These are phyloP conservation scores for Sesamia inferens DNA, from an alignment of 2,888 invertebrate genomes.

Conservation along the genomic window DNA sequence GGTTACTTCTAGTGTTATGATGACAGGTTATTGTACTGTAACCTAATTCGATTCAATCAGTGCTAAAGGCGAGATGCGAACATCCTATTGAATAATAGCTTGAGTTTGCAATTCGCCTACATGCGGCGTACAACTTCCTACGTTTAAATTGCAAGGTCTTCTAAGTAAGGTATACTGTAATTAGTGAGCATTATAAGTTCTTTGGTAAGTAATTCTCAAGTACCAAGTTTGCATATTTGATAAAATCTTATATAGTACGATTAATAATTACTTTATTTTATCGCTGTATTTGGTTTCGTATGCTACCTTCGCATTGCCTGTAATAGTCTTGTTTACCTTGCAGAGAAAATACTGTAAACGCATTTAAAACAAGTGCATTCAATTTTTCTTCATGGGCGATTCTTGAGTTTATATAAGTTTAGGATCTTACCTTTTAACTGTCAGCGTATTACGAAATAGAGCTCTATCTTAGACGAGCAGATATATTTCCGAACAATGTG, in stretches of 20 bases:
- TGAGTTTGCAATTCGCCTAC: slow-evolving; percentile 62
- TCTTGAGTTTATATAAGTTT: background rate
- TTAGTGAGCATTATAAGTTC: slow-evolving; percentile 43
- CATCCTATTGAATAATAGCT: slow-evolving; percentile 64
- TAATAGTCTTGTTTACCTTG: slow-evolving; percentile 32
- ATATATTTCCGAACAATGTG: slow-evolving; percentile 27
- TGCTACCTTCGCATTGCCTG: slow-evolving; percentile 38
- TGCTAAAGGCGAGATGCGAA: slow-evolving; percentile 40
- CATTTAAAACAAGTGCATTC: slow-evolving; percentile 16
- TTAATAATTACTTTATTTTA: slow-evolving; percentile 31
- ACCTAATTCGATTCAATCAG: slow-evolving; percentile 54
- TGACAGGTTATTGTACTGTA: slow-evolving; percentile 55
- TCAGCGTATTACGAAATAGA: slow-evolving; percentile 13
- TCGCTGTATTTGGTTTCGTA: slow-evolving; percentile 33
- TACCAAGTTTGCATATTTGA: slow-evolving; percentile 42
- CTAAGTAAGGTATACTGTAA: slow-evolving; percentile 35
- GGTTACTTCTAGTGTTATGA: slow-evolving; percentile 54
- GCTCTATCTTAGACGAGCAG: background rate
- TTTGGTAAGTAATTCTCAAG: slow-evolving; percentile 32
- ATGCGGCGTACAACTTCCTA: slow-evolving; percentile 55
- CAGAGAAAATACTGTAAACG: slow-evolving; percentile 26
- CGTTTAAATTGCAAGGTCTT: slow-evolving; percentile 62
- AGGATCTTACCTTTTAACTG: background rate
- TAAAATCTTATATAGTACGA: slow-evolving; percentile 39
- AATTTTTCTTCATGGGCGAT: slow-evolving; percentile 1